Evolutionary conservation across 2,888 invertebrate genomes (phyloP).

Genomic region (Pandemis corylana): DNA sequence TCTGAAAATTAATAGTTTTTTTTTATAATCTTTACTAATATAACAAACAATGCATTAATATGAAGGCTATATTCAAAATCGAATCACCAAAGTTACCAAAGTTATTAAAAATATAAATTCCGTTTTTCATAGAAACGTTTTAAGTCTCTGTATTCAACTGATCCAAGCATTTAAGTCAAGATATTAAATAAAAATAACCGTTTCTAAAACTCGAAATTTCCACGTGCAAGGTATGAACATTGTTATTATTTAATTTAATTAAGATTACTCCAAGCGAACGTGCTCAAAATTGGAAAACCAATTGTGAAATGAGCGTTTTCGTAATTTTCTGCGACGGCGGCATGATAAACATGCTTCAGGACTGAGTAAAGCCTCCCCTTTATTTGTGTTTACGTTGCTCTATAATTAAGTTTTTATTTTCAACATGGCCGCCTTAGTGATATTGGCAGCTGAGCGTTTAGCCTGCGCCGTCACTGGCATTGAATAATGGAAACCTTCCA

Average conservation of each 20-base stretch:
- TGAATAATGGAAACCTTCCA: slow-evolving; percentile 42
- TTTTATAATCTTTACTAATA: no score
- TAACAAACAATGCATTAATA: no score
- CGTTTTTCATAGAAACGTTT: neutral
- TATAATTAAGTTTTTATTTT: slow-evolving; percentile 33
- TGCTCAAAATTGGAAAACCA: slow-evolving; percentile 3
- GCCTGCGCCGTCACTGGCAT: slow-evolving; percentile 35
- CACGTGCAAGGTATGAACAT: neutral
- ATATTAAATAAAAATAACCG: neutral
- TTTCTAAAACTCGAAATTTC: neutral
- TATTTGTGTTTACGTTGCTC: slow-evolving; percentile 24
- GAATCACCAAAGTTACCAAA: no score
- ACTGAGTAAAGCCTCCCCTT: slow-evolving; percentile 13
- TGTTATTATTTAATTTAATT: slow-evolving; percentile 8
- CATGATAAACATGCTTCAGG: slow-evolving; percentile 10
- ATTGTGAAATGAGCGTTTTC: slow-evolving; percentile 7
- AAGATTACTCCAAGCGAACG: neutral
- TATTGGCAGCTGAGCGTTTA: slow-evolving; percentile 35
- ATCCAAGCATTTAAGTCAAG: neutral
- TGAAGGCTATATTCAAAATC: no score
- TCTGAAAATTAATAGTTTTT: no score
- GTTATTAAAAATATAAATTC: neutral
- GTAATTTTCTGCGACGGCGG: slow-evolving; percentile 13
- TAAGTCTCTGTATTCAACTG: neutral
- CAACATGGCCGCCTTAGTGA: slow-evolving; percentile 35